phyloP scores from a whole-genome alignment of 2,888 invertebrate species.

The Dysmachus trigonus region DNA sequence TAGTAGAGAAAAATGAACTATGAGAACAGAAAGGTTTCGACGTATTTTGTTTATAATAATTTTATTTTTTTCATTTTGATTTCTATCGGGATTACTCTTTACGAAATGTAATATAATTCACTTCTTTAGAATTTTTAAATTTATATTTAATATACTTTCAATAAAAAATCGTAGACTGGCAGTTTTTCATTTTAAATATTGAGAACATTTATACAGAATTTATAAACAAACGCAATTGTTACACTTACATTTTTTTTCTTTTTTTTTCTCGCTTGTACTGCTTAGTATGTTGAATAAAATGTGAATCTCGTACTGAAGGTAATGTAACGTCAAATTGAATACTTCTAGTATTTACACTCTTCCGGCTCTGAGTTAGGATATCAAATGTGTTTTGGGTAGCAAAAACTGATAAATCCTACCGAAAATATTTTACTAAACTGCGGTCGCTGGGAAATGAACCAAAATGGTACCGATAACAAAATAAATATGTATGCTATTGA shows the following conservation, averaged over 20 bases:
- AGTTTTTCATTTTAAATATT: conserved; percentile 49
- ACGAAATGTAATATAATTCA: conserved; percentile 43
- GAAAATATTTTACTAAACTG: neutral
- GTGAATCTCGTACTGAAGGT: conserved; percentile 9
- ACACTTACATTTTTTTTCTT: conserved; percentile 12
- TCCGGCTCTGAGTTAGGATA: neutral
- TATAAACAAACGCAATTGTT: conserved; percentile 37
- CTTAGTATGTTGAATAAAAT: conserved; percentile 17
- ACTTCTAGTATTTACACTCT: neutral
- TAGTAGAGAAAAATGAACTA: neutral
- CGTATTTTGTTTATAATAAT: neutral
- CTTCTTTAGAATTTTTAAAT: conserved; percentile 40
- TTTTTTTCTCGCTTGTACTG: conserved; percentile 10
- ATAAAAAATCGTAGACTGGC: conserved; percentile 53
- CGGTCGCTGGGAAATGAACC: neutral
- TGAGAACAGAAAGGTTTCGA: conserved; percentile 20
- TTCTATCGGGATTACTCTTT: conserved; percentile 42
- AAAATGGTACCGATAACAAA: neutral
- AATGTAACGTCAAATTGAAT: conserved; percentile 36
- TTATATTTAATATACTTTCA: conserved; percentile 43
- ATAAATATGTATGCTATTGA: neutral
- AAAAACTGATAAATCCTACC: neutral
- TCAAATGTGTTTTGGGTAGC: neutral
- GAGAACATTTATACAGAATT: conserved; percentile 36
- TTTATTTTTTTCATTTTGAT: conserved; percentile 32